Percentiles rank a stretch among this genome's conserved stretches.
Conservation (phyloP, 2,888 invertebrate genomes). For the Euplagia quadripunctaria region DNA sequence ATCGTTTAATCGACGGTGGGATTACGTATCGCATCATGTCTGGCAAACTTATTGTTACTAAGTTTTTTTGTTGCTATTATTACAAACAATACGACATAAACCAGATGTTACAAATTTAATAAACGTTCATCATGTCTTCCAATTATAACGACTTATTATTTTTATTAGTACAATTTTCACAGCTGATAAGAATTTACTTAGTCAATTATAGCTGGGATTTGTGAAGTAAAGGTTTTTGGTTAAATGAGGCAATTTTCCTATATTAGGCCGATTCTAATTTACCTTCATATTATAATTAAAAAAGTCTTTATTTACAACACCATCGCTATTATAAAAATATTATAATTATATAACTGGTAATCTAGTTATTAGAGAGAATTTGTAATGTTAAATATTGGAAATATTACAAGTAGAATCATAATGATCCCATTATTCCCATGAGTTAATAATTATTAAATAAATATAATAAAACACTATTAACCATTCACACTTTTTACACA, state of each 20-base stretch:
- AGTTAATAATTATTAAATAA: no score
- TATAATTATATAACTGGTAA: no score
- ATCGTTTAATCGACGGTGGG: background rate
- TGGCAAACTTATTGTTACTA: slow-evolving; percentile 11
- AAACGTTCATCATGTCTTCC: slow-evolving; percentile 15
- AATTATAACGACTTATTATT: slow-evolving; percentile 16
- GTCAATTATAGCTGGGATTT: background rate
- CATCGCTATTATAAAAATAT: no score
- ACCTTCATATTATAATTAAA: no score
- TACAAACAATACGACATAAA: background rate
- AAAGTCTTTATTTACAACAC: no score
- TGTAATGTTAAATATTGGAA: no score
- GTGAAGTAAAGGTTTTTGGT: background rate
- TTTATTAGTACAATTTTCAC: slow-evolving; percentile 20
- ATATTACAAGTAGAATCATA: no score
- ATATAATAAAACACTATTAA: no score
- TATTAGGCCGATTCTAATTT: no score
- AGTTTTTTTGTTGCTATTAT: slow-evolving; percentile 11
- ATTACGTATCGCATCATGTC: slow-evolving; percentile 15
- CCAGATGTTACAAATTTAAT: background rate
- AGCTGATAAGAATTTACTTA: slow-evolving; percentile 2
- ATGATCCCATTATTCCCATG: no score
- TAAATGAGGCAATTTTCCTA: background rate
- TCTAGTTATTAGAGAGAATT: no score
- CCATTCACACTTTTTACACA: no score